Evolutionary conservation across 2,113 vertebrate species (phyloP).

Genomic region (Cyanistes caeruleus): DNA sequence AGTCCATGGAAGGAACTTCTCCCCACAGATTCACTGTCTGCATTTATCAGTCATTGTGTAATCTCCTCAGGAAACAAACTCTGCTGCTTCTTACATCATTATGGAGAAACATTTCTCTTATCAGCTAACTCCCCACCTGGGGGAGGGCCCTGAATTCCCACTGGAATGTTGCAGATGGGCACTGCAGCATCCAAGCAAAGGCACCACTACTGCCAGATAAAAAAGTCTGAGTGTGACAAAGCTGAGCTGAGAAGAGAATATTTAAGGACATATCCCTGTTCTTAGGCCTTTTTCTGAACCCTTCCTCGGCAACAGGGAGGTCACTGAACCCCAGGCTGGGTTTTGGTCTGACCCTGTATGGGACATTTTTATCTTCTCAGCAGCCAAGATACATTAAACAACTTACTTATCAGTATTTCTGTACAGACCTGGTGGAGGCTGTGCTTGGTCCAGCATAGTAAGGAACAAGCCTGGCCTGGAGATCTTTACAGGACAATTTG

Average conservation of each 20-base stretch:
- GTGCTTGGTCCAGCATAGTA: neutral
- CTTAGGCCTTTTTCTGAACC: neutral
- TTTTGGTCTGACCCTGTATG: neutral
- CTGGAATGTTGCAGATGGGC: neutral
- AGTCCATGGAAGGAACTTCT: neutral
- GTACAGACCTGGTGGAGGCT: neutral
- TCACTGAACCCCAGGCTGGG: neutral
- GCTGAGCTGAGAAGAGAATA: neutral
- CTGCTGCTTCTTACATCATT: neutral
- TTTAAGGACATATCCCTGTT: neutral
- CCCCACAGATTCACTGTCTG: neutral
- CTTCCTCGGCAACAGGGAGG: neutral
- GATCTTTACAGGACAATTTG: neutral
- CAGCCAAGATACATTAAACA: neutral
- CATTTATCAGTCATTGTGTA: neutral
- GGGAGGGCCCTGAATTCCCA: neutral
- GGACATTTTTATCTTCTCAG: neutral
- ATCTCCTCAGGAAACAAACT: neutral
- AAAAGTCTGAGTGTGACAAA: neutral
- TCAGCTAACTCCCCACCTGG: neutral
- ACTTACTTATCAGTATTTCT: neutral
- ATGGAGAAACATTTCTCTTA: neutral
- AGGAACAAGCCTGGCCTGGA: neutral
- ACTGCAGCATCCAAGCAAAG: neutral
- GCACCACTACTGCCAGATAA: neutral